A percentile compares a stretch with the other conserved stretches of the same genome.
Evolutionary conservation across 2,888 invertebrate genomes (phyloP).

Genomic region (Agonopterix alstromeriana): DNA sequence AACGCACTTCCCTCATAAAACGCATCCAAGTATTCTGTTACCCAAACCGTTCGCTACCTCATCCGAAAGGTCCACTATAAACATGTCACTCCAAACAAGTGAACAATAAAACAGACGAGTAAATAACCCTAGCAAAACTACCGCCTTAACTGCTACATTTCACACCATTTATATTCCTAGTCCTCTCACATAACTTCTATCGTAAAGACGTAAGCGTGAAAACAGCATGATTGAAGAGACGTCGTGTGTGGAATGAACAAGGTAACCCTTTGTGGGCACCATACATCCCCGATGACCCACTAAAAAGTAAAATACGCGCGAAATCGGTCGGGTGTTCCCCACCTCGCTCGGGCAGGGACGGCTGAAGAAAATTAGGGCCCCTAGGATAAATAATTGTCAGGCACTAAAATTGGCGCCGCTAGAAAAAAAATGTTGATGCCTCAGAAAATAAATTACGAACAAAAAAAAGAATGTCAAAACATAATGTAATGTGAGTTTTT

Average conservation of each 20-base stretch:
- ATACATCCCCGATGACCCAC: slow-evolving; percentile 15
- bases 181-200: neutral
- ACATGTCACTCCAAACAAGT: slow-evolving; percentile 1
- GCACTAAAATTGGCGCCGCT: too few species aligned
- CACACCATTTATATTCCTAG: neutral
- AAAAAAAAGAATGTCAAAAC: too few species aligned
- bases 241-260: too few species aligned
- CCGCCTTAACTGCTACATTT: slow-evolving; percentile 3
- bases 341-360: slow-evolving; percentile 4
- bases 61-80: slow-evolving; percentile 1
- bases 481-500: too few species aligned
- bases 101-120: slow-evolving; percentile 3
- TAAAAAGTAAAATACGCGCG: slow-evolving; percentile 16
- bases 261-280: slow-evolving; percentile 3
- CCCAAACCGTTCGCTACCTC: neutral
- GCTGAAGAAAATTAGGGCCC: neutral
- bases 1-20: neutral
- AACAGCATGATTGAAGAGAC: too few species aligned
- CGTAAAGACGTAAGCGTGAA: too few species aligned
- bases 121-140: neutral
- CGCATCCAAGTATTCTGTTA: too few species aligned
- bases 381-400: neutral
- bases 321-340: slow-evolving; percentile 10
- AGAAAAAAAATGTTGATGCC: too few species aligned
- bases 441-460: too few species aligned